Conservation (phyloP, 92 coral and sea anemone genomes). For the Zoanthus solanderi region DNA sequence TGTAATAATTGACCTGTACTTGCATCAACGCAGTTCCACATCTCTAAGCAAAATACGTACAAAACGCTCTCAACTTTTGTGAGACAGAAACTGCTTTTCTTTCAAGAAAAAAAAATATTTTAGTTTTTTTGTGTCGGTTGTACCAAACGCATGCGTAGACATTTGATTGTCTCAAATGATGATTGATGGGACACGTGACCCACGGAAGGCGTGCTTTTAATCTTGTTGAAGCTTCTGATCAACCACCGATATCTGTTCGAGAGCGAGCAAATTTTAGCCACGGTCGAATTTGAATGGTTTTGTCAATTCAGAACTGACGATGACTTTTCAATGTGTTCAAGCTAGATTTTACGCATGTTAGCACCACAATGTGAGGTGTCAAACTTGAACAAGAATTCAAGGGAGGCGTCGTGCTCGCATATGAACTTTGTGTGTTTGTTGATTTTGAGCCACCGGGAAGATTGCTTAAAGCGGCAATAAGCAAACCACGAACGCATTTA, state of each 20-base stretch:
- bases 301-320: slow-evolving; percentile 20
- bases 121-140: slow-evolving; percentile 33
- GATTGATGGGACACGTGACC: slow-evolving; percentile 70
- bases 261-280: slow-evolving; percentile 36
- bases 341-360: slow-evolving; percentile 9
- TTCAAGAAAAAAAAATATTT: neutral
- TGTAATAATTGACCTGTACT: neutral
- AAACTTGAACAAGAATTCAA: slow-evolving; percentile 25
- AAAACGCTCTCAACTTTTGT: neutral
- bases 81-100: no score
- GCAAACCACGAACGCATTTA: slow-evolving; percentile 44
- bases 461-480: slow-evolving; percentile 38
- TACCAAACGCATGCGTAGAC: slow-evolving; percentile 68
- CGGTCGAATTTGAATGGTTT: slow-evolving; percentile 44
- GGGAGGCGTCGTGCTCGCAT: slow-evolving; percentile 33
- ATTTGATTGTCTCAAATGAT: slow-evolving; percentile 43
- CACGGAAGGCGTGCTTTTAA: slow-evolving; percentile 68
- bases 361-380: slow-evolving; percentile 26
- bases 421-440: slow-evolving; percentile 40
- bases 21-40: neutral
- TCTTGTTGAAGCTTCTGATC: slow-evolving; percentile 61
- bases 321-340: slow-evolving; percentile 6
- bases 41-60: neutral
- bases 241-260: slow-evolving; percentile 46
- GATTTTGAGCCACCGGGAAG: slow-evolving; percentile 47